Percentiles rank a stretch among this genome's conserved stretches.
Conservation (phyloP, 2,113 vertebrate species). For the Oxyura jamaicensis region DNA sequence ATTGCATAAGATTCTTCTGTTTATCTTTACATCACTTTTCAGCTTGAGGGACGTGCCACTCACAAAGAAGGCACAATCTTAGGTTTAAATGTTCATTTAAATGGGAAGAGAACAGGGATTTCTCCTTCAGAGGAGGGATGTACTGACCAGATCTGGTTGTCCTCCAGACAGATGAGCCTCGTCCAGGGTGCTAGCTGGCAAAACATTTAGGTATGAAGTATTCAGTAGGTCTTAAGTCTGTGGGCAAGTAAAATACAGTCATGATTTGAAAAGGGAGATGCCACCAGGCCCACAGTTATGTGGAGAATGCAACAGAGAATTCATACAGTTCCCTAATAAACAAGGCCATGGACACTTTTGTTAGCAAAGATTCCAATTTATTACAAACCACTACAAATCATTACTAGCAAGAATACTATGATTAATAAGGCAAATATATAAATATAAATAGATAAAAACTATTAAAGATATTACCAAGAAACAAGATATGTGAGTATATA, state of each 20-base stretch:
- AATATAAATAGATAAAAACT: not conserved
- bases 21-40: not conserved
- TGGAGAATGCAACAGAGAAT: not conserved
- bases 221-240: not conserved
- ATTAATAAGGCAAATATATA: not conserved
- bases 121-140: not conserved
- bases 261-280: not conserved
- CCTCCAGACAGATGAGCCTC: not conserved
- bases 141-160: not conserved
- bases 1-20: not conserved
- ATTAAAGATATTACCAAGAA: not conserved
- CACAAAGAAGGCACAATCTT: fast-evolving
- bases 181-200: not conserved
- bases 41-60: not conserved
- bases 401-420: not conserved
- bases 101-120: not conserved
- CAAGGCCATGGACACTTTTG: not conserved
- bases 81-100: not conserved
- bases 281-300: not conserved
- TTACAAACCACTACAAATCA: not conserved
- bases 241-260: not conserved
- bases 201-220: not conserved
- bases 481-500: not conserved
- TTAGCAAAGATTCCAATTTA: not conserved
- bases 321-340: not conserved